Percentiles rank a stretch among this genome's conserved stretches.
Conservation (phyloP, 2,888 invertebrate species). For the Clitarchus hookeri region DNA sequence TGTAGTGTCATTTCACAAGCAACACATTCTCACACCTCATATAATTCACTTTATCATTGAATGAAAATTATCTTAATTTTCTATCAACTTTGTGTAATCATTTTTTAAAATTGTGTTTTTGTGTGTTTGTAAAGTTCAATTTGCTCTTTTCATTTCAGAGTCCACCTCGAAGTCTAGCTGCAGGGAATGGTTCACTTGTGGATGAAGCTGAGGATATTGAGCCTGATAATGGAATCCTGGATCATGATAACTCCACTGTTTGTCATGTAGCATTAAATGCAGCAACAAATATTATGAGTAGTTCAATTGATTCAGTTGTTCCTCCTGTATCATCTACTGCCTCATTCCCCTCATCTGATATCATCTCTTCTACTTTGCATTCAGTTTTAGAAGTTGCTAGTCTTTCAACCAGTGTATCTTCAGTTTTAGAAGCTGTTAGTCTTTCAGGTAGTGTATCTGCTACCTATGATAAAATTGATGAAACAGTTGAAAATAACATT, state of each 20-base stretch:
- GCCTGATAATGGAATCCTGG: constrained; percentile 41
- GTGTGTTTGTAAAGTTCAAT: too few species aligned
- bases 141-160: constrained; percentile 55
- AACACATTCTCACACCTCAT: too few species aligned
- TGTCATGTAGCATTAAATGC: not conserved
- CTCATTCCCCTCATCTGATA: constrained; percentile 25
- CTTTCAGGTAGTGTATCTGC: not conserved
- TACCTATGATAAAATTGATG: not conserved
- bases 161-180: constrained; percentile 82
- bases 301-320: not conserved
- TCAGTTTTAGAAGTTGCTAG: constrained; percentile 37
- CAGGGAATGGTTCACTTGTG: constrained; percentile 82
- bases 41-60: too few species aligned
- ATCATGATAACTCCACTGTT: not conserved
- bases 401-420: not conserved
- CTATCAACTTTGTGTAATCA: too few species aligned
- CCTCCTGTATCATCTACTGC: constrained; percentile 32
- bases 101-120: too few species aligned
- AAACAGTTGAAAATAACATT: not conserved
- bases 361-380: constrained; percentile 21
- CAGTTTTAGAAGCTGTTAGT: not conserved
- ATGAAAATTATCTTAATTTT: too few species aligned
- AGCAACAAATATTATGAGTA: not conserved
- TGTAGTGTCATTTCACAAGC: too few species aligned
- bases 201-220: constrained; percentile 67